Evolutionary conservation across 2,797 vertebrate species (phyloP).

Genomic region (Meda fulgida): DNA sequence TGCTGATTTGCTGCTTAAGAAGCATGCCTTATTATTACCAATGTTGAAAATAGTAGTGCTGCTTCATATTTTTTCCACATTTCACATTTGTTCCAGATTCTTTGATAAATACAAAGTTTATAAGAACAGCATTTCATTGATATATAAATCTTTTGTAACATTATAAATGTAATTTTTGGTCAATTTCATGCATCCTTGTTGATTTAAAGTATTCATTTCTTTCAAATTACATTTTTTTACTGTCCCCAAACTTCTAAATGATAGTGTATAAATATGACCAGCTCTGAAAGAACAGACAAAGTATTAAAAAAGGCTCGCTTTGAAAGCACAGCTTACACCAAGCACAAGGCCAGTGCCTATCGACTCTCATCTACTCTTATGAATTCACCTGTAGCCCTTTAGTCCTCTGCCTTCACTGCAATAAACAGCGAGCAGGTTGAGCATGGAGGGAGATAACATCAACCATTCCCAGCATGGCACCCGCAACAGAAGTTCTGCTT

Average conservation of each 20-base stretch:
- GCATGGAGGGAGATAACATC: conserved; percentile 41
- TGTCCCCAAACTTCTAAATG: background rate
- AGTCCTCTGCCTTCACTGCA: conserved; percentile 21
- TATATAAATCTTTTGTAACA: background rate
- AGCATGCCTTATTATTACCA: background rate
- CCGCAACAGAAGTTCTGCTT: conserved; percentile 28
- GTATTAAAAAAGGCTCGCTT: background rate
- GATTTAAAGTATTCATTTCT: background rate
- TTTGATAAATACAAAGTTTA: background rate
- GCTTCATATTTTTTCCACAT: background rate
- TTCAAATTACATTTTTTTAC: background rate
- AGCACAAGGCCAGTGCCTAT: conserved; percentile 12
- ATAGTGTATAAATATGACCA: background rate
- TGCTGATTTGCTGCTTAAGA: background rate
- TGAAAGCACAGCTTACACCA: background rate
- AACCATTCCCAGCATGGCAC: conserved; percentile 25
- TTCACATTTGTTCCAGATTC: too few relatives aligned
- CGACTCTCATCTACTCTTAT: conserved; percentile 32
- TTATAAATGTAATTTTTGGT: background rate
- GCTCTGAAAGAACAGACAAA: background rate
- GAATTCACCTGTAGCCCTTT: conserved; percentile 42
- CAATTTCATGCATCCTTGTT: background rate
- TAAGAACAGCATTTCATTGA: background rate
- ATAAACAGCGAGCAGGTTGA: conserved; percentile 40
- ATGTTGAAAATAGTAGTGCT: background rate